phyloP scores from a whole-genome alignment of 2,797 vertebrate genomes.

The Manis pentadactyla region DNA sequence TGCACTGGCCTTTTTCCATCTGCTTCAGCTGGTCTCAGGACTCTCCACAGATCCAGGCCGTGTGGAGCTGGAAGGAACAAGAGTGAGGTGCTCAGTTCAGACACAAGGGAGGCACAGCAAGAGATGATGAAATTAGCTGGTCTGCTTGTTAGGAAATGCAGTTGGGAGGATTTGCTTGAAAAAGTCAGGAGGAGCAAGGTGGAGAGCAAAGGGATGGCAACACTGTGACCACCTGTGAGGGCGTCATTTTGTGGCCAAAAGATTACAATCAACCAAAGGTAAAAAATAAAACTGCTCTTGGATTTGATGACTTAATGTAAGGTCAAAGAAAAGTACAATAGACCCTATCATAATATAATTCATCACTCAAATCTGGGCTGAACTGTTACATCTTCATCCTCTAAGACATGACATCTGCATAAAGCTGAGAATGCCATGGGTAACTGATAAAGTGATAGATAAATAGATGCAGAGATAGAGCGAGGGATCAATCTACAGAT shows the following conservation, averaged over 20 bases:
- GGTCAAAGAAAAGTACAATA: background rate
- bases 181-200: background rate
- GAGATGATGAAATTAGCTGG: no score
- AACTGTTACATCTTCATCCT: background rate
- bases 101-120: background rate
- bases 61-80: conserved; percentile 58
- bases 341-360: background rate
- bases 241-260: background rate
- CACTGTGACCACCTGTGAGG: background rate
- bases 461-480: background rate
- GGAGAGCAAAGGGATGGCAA: background rate
- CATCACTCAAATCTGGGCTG: background rate
- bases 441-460: background rate
- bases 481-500: background rate
- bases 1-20: conserved; percentile 78
- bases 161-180: background rate
- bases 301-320: background rate
- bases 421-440: background rate
- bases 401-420: background rate
- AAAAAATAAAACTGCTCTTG: background rate
- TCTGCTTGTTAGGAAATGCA: background rate
- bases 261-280: background rate
- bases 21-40: conserved; percentile 72
- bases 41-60: conserved; percentile 86
- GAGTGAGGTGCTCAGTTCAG: background rate